Percentiles rank a stretch among this genome's conserved stretches.
These are phyloP conservation scores for Astreopora myriophthalma DNA, from an alignment of 64 coral and sea anemone genomes.

Conservation along the genomic window DNA sequence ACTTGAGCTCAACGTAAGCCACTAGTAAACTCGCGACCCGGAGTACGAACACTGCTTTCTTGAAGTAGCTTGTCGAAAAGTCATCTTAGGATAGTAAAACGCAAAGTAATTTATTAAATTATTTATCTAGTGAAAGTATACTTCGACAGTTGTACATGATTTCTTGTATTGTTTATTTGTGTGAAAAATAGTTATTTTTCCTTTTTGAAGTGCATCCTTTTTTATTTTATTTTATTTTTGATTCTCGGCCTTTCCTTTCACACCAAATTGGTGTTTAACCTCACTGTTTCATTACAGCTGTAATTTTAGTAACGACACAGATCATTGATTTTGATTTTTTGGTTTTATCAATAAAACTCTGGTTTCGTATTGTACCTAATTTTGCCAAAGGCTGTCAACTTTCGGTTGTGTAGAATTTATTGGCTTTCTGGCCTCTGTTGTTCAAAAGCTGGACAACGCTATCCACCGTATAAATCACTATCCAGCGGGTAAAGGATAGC, in stretches of 20 bases:
- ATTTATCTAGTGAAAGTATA: background rate
- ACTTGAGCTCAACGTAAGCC: no score
- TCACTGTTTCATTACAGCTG: no score
- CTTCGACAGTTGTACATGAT: background rate
- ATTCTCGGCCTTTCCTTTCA: background rate
- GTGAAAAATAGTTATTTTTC: background rate
- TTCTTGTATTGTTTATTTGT: background rate
- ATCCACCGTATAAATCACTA: no score
- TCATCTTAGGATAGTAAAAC: no score
- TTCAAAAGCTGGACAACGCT: no score
- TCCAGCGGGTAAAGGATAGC: no score
- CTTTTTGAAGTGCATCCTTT: background rate
- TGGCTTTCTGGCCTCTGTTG: background rate
- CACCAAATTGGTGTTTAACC: conserved; percentile 1
- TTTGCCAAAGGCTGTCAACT: background rate
- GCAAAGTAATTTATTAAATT: background rate
- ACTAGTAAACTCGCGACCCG: no score
- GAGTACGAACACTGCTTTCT: no score
- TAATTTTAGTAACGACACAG: no score
- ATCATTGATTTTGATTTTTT: background rate
- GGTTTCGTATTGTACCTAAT: background rate
- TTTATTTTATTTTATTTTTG: background rate
- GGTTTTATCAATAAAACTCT: background rate
- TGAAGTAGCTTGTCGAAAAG: background rate
- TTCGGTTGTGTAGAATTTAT: background rate